phyloP scores from a whole-genome alignment of 2,113 vertebrate species.

The Myanophis thanlyinensis region DNA sequence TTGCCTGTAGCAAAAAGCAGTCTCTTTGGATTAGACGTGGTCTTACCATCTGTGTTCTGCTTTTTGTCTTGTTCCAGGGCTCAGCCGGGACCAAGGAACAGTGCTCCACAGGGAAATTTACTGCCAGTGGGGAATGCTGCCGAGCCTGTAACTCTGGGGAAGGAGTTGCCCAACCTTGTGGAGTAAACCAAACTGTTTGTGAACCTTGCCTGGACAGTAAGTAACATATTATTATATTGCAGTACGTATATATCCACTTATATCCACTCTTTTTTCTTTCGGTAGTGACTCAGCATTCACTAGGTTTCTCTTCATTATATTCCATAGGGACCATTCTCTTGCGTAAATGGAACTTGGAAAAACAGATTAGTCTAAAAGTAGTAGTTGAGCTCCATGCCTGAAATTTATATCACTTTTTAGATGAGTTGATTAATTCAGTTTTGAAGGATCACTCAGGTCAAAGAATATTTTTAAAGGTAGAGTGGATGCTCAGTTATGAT shows the following conservation, averaged over 20 bases:
- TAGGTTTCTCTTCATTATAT: neutral
- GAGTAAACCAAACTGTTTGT: constrained; percentile 83
- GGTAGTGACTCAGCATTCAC: neutral
- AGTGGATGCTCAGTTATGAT: neutral
- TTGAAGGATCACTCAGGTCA: neutral
- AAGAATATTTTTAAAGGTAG: neutral
- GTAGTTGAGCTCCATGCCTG: neutral
- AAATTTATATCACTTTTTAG: neutral
- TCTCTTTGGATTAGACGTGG: neutral
- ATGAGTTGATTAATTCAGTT: neutral
- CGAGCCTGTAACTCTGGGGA: constrained; percentile 87
- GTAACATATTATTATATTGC: constrained; percentile 61
- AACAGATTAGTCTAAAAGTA: neutral
- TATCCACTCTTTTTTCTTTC: neutral
- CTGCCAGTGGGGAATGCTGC: constrained; percentile 83
- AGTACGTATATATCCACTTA: neutral
- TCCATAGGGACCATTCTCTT: neutral
- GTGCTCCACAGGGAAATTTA: constrained; percentile 75
- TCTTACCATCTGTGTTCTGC: neutral
- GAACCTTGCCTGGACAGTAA: constrained; percentile 94
- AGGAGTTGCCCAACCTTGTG: constrained; percentile 82
- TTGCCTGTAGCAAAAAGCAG: neutral
- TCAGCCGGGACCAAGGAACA: constrained; percentile 39
- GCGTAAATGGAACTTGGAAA: neutral
- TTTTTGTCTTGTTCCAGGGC: constrained; percentile 22